These are phyloP conservation scores for Agriotes lineatus DNA, from an alignment of 2,888 invertebrate species.

Conservation along the genomic window DNA sequence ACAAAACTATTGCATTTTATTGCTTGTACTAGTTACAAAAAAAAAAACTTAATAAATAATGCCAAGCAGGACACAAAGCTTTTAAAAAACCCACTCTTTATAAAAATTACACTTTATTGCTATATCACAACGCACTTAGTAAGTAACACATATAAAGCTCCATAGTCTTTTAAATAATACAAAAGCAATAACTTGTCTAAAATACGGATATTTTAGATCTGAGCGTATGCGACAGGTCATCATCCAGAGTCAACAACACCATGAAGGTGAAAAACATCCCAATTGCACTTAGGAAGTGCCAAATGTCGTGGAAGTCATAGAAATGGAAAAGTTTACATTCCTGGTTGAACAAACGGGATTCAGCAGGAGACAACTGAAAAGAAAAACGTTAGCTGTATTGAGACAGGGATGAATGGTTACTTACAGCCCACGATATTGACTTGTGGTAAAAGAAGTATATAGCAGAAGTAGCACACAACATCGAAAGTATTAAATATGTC, in stretches of 20 bases:
- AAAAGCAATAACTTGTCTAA: slow-evolving; percentile 62
- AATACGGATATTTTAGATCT: slow-evolving; percentile 82
- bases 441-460: slow-evolving; percentile 80
- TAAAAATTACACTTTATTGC: too few species aligned
- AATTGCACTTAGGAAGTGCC: slow-evolving; percentile 85
- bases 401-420: slow-evolving; percentile 54
- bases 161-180: background rate
- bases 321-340: slow-evolving; percentile 78
- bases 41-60: background rate
- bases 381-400: background rate
- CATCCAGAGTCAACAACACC: slow-evolving; percentile 83
- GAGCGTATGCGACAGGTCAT: slow-evolving; percentile 77
- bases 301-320: slow-evolving; percentile 87
- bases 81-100: too few species aligned
- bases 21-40: background rate
- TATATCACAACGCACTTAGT: slow-evolving; percentile 2
- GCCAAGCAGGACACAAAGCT: too few species aligned
- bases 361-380: slow-evolving; percentile 76
- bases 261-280: slow-evolving; percentile 88
- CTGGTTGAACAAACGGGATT: slow-evolving; percentile 80
- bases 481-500: slow-evolving; percentile 75
- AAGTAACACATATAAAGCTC: background rate
- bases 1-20: background rate
- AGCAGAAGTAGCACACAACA: slow-evolving; percentile 76
- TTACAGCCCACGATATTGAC: slow-evolving; percentile 77